Conservation (phyloP, 2,888 invertebrate genomes). For the Agriopis leucophaearia region DNA sequence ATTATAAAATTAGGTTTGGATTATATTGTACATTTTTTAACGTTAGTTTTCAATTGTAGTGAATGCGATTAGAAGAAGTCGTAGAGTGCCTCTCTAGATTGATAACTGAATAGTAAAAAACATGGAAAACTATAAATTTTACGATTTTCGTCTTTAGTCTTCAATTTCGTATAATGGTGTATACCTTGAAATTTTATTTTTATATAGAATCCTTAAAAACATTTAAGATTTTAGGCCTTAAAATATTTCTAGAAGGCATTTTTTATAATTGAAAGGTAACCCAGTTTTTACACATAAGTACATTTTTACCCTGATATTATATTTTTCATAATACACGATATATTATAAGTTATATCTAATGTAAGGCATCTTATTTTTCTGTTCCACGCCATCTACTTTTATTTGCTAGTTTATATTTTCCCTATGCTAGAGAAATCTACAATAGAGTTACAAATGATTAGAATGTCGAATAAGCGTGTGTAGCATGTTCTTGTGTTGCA, state of each 20-base stretch:
- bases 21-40: not conserved
- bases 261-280: not conserved
- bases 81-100: no score
- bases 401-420: no score
- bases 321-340: not conserved
- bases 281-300: not conserved
- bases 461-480: constrained; percentile 76
- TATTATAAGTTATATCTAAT: no score
- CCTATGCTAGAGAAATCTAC: not conserved
- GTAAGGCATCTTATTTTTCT: not conserved
- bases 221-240: no score
- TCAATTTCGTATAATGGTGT: no score
- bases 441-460: constrained; percentile 35
- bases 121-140: no score
- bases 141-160: no score
- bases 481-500: constrained; percentile 86
- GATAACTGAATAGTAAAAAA: no score
- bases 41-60: not conserved
- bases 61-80: not conserved
- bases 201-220: no score
- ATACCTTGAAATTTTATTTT: no score
- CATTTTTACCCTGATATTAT: not conserved
- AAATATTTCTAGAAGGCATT: not conserved
- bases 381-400: not conserved
- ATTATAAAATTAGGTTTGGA: not conserved